Conservation (phyloP, 2,888 invertebrate genomes). For the Ganaspis brasiliensis region DNA sequence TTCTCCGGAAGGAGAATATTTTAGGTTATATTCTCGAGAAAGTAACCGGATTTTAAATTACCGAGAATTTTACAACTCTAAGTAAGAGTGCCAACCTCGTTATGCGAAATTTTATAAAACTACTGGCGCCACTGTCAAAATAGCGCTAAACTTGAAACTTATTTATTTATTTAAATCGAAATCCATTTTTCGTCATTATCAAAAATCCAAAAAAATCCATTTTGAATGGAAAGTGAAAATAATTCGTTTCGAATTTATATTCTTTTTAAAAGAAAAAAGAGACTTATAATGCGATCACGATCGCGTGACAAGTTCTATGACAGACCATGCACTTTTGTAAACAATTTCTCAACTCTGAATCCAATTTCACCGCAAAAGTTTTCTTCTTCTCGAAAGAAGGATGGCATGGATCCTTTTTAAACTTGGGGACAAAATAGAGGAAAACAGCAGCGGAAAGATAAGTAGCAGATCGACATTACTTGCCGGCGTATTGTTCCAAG, state of each 20-base stretch:
- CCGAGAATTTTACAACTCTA: too few relatives aligned
- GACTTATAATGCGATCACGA: conserved; percentile 32
- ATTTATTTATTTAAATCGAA: too few relatives aligned
- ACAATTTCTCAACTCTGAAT: conserved; percentile 38
- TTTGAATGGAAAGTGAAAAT: conserved; percentile 4
- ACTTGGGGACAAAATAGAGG: conserved; percentile 12
- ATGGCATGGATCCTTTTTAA: conserved; percentile 17
- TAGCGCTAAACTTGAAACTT: too few relatives aligned
- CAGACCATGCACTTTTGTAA: conserved; percentile 22
- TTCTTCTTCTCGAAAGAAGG: conserved; percentile 17
- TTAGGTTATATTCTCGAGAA: too few relatives aligned
- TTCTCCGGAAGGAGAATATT: too few relatives aligned
- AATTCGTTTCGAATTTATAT: conserved; percentile 6
- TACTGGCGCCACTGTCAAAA: too few relatives aligned
- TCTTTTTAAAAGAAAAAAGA: conserved; percentile 5
- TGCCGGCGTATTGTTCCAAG: conserved; percentile 27
- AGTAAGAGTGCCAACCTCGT: too few relatives aligned
- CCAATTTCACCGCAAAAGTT: conserved; percentile 35
- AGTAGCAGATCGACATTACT: conserved; percentile 17
- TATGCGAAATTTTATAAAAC: too few relatives aligned
- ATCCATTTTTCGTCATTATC: too few relatives aligned
- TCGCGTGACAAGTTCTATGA: conserved; percentile 35
- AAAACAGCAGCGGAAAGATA: conserved; percentile 16
- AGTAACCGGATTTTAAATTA: too few relatives aligned
- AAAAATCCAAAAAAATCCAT: background rate